Base-by-base conservation (phyloP, 2,888 invertebrate species). In the Lagria hirta region DNA sequence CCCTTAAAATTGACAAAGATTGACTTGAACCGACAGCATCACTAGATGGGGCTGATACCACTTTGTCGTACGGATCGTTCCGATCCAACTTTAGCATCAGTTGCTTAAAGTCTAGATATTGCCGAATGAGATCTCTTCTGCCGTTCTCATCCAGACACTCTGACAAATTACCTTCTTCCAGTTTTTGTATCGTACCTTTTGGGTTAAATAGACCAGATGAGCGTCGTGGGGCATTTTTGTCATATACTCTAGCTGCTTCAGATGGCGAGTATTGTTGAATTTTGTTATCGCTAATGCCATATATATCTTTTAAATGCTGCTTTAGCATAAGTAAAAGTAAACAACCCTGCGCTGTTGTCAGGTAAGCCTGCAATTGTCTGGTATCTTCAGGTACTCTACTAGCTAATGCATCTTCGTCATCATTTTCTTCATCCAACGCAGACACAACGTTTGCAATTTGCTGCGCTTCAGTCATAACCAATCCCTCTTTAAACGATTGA, bases 261-360 rank as follows among this genome's bases (percentile, higher is more conserved):
- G 94, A 92, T 10, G 98, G 98, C 11, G 95, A 94, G 75, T 99
- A 99, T 70, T 95, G 90, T 55, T 88, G 88, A 49, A 99, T 93
- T 82, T 97, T 98, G 47, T 86, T 86, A 77, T 99, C 99, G 28
- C 91, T 97, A 67, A 99, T 83, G 4, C 94, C 93, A 70, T 96
- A 99, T 61, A 94, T 83, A 65, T 96, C 94, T 73, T 98, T 98
- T 51, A 99, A 78, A 71, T 97, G 97, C 63, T 97, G 93, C 66
- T 98, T 94, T 49, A 99, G 79, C 69, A 92, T 88, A 23, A 99
- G 78, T 43, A 99, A 79, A 42, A 99, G 77, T 65, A 97, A 81
- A 70, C 97, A 98, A 51, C 97, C 97, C 74, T 98, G 95, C 50
- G 95, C 93, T 35, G 93, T 88, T 26, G 85, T 88, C 68, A 97